Conservation (phyloP, 2,113 vertebrate species). For the Lynx canadensis region DNA sequence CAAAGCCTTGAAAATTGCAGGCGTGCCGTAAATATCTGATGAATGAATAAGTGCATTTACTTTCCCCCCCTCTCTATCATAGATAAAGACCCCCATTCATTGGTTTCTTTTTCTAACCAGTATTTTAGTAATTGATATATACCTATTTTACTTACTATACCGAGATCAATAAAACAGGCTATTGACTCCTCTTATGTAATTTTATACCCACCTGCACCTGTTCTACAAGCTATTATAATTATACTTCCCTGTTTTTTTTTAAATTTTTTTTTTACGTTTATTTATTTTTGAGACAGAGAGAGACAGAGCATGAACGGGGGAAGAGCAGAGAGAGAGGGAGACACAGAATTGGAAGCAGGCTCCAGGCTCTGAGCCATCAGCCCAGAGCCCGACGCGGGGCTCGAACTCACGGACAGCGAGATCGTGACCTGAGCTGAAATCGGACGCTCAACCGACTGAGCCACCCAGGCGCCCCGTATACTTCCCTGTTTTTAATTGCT, state of each 20-base stretch:
- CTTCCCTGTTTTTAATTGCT: neutral
- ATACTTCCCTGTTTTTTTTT: neutral
- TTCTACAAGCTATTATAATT: neutral
- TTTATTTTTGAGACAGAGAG: no score
- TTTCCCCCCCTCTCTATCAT: neutral
- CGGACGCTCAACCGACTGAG: no score
- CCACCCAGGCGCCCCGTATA: no score
- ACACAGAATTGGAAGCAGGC: no score
- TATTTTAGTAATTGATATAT: neutral
- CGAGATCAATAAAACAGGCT: neutral
- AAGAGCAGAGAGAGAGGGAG: no score
- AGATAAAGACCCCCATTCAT: slow-evolving; percentile 11
- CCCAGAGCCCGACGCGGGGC: no score
- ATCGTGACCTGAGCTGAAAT: no score
- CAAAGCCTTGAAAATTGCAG: neutral
- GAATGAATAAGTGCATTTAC: slow-evolving; percentile 19
- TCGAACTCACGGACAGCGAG: no score
- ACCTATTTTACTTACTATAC: neutral
- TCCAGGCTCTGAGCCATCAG: no score
- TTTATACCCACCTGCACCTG: neutral
- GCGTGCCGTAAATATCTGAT: neutral
- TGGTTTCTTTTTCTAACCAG: neutral
- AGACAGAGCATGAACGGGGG: no score
- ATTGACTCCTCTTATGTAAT: neutral
- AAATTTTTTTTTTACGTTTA: no score